Conservation (phyloP, 2,888 invertebrate species). For the Heteromurus nitidus region DNA sequence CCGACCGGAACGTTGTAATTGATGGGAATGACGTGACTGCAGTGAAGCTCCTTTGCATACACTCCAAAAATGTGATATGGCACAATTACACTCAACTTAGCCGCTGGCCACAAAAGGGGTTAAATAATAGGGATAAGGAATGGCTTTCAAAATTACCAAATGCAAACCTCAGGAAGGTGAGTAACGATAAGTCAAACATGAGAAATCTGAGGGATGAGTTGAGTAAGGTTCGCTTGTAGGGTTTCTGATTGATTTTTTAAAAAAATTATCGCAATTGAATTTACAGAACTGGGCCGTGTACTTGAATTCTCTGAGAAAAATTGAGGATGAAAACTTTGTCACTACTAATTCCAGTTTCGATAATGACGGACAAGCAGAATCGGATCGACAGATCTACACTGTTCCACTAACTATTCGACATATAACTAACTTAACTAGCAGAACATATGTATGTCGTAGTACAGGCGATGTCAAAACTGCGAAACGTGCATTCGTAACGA, state of each 20-base stretch:
- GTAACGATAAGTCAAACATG: background rate
- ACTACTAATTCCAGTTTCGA: no score
- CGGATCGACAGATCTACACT: background rate
- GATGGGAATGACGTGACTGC: slow-evolving; percentile 14
- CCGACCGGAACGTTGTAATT: background rate
- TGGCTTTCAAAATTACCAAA: slow-evolving; percentile 28
- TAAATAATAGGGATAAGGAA: background rate
- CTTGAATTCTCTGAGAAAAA: background rate
- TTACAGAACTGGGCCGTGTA: slow-evolving; percentile 20
- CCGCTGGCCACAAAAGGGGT: background rate
- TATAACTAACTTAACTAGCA: slow-evolving; percentile 4
- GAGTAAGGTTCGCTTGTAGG: no score
- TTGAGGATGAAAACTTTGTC: background rate
- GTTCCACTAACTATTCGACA: slow-evolving; percentile 14
- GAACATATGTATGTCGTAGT: slow-evolving; percentile 24
- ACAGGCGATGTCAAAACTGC: background rate
- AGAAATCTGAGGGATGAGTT: background rate
- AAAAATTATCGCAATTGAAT: no score
- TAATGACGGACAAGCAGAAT: no score
- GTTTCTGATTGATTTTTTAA: no score
- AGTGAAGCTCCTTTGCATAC: slow-evolving; percentile 32
- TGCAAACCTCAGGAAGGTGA: background rate
- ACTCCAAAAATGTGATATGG: background rate
- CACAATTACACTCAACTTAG: background rate
- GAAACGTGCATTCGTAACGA: background rate